Conservation (phyloP, 2,888 invertebrate genomes). For the Buathra laborator region DNA sequence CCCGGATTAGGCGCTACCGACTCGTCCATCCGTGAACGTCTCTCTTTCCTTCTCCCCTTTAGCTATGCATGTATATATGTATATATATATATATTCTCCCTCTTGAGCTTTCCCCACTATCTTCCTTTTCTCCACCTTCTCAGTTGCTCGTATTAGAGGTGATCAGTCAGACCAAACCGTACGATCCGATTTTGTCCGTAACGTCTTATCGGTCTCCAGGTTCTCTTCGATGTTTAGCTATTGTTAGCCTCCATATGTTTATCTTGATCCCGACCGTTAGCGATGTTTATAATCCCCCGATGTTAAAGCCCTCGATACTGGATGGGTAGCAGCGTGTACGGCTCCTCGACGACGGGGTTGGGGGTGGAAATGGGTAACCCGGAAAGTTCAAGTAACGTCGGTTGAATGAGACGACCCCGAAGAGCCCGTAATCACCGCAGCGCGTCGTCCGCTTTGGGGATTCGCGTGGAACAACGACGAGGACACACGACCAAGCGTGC, state of each 20-base stretch:
- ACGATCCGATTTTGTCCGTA: conserved; percentile 17
- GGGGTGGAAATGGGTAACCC: not conserved
- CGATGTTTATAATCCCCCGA: not conserved
- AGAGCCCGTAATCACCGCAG: conserved; percentile 66
- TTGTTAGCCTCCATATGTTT: not conserved
- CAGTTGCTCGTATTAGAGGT: conserved; percentile 21
- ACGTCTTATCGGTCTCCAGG: not conserved
- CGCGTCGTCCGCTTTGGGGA: conserved; percentile 54
- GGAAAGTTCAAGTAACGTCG: conserved; percentile 46
- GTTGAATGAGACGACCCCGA: conserved; percentile 48
- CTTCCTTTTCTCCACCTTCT: not conserved
- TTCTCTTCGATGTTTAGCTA: conserved; percentile 15
- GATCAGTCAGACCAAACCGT: not conserved
- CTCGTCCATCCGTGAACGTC: conserved; percentile 77
- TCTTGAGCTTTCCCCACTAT: conserved; percentile 10
- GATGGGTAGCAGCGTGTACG: conserved; percentile 34
- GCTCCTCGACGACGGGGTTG: conserved; percentile 42
- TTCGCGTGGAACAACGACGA: conserved; percentile 45
- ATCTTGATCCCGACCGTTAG: conserved; percentile 20
- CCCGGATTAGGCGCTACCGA: conserved; percentile 75
- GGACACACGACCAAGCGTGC: conserved; percentile 34
- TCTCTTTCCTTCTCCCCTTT: conserved; percentile 57
- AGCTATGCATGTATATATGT: not conserved
- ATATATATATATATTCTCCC: not conserved
- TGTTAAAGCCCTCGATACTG: not conserved